Evolutionary conservation across 30 jellyfish, hydroid and myxozoan species (phyloP).

Genomic region (Chrysaora quinquecirrha): DNA sequence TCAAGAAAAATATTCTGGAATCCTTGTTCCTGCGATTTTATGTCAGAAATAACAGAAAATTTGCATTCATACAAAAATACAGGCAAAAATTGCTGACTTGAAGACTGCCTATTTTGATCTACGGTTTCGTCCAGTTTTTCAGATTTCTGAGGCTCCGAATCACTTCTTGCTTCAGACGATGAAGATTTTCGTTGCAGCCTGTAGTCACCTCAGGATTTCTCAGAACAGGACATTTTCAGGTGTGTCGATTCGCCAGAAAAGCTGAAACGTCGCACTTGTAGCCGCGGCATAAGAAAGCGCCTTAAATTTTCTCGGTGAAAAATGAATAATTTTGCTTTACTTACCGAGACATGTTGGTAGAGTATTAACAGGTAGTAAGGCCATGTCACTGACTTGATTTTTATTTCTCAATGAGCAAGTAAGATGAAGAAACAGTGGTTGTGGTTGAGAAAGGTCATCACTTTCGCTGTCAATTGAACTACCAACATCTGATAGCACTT

Average conservation of each 20-base stretch:
- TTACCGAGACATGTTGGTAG: constrained; percentile 97
- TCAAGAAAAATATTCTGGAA: constrained; percentile 29
- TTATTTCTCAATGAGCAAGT: constrained; percentile 86
- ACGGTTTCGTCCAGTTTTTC: too few relatives aligned
- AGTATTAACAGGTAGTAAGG: constrained; percentile 79
- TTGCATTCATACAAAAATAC: constrained; percentile 58
- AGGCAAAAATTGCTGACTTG: constrained; percentile 35
- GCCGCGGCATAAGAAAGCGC: too few relatives aligned
- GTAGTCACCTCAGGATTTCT: too few relatives aligned
- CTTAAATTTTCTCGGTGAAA: too few relatives aligned
- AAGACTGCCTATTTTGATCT: too few relatives aligned
- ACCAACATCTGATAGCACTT: constrained; percentile 52
- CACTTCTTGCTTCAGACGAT: background rate
- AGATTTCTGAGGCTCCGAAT: too few relatives aligned
- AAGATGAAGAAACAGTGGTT: constrained; percentile 88
- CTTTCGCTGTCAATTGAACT: constrained; percentile 24
- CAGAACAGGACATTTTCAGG: too few relatives aligned
- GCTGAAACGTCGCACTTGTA: too few relatives aligned
- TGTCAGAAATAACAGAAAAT: constrained; percentile 47
- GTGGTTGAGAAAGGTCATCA: constrained; percentile 37
- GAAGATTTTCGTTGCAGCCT: background rate
- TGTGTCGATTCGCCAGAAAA: too few relatives aligned
- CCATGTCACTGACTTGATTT: constrained; percentile 55
- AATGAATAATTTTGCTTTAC: too few relatives aligned
- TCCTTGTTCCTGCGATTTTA: constrained; percentile 4